Percentiles rank a stretch among this genome's conserved stretches.
Conservation (phyloP, 2,113 vertebrate genomes). For the Pseudorasbora parva region DNA sequence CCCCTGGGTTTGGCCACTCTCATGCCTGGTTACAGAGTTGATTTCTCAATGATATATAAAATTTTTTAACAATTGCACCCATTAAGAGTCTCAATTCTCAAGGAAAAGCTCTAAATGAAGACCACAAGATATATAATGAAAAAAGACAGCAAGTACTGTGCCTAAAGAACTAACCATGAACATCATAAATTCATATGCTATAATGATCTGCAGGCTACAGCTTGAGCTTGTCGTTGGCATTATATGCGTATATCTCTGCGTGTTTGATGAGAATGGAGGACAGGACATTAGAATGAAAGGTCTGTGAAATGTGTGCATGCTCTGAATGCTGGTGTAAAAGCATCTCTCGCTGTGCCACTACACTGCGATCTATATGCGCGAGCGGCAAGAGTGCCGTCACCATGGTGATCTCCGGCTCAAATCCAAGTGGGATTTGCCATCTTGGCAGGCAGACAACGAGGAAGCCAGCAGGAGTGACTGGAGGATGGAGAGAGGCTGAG, state of each 20-base stretch:
- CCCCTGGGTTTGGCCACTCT: too few relatives aligned
- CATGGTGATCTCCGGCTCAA: slow-evolving; percentile 84
- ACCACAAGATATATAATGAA: not conserved
- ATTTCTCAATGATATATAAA: too few relatives aligned
- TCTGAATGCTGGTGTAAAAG: slow-evolving; percentile 56
- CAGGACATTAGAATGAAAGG: slow-evolving; percentile 21
- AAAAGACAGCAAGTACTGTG: not conserved
- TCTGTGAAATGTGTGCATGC: slow-evolving; percentile 15
- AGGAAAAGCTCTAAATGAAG: not conserved
- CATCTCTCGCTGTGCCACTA: slow-evolving; percentile 75
- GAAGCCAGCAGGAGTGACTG: slow-evolving; percentile 61
- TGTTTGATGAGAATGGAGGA: slow-evolving; percentile 38
- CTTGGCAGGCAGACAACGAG: slow-evolving; percentile 66
- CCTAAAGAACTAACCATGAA: not conserved
- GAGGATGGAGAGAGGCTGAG: slow-evolving; percentile 3
- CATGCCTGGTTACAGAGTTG: too few relatives aligned
- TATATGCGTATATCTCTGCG: slow-evolving; percentile 61
- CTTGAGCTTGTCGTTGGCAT: slow-evolving; percentile 77
- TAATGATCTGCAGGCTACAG: slow-evolving; percentile 68
- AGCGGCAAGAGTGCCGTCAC: slow-evolving; percentile 77
- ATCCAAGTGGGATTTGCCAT: slow-evolving; percentile 81
- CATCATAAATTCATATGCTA: not conserved
- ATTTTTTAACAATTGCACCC: not conserved
- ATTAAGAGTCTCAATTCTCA: not conserved
- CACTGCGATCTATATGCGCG: slow-evolving; percentile 80